Evolutionary conservation across 2,113 vertebrate genomes (phyloP), one percentile per base, ranked within the genome.

Genomic region (Oplegnathus fasciatus): DNA sequence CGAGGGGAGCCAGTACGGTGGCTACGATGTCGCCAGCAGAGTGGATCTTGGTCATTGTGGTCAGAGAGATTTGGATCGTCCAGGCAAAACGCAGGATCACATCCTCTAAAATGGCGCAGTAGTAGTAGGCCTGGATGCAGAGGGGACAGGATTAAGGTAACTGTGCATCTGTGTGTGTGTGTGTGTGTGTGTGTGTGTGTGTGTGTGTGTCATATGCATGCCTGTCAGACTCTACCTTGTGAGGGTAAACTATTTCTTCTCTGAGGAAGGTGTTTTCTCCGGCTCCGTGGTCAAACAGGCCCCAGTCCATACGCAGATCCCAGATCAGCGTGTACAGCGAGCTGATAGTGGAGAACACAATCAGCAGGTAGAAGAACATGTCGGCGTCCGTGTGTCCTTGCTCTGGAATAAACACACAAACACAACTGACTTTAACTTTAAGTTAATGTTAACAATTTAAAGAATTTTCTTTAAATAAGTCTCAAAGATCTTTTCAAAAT

Each of bases 221-320:
- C 32, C 46, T 58, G 2, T 46, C 22, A 32, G 60, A 65, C 93
- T 62, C 90, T 80, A 99, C 98, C 96, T 99, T 99, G 85, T 99
- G 98, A 30, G 98, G 98, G 88, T 99, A 99, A 87, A 99, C 98
- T 20, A 99, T 99, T 92, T 99, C 98, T 93, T 99, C 98, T 71
- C 98, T 95, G 84, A 99, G 97, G 92, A 99, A 99, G 83, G 97
- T 98, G 89, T 99, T 98, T 93, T 99, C 98, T 85, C 98, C 98
- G 14, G 98, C 98, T 32, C 97, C 97, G 40, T 96, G 97, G 93
- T 99, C 98, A 88, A 99, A 99, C 91, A 99, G 96, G 69, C 98
- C 98, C 98, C 98, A 99, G 94, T 99, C 98, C 98, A 99, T 99
- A 91, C 98, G 98, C 89, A 99, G 96, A 91, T 99, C 98, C 98